Evolutionary conservation across 2,888 invertebrate species (phyloP), one percentile per base, ranked within the genome.

Genomic region (Tetropium fuscum): DNA sequence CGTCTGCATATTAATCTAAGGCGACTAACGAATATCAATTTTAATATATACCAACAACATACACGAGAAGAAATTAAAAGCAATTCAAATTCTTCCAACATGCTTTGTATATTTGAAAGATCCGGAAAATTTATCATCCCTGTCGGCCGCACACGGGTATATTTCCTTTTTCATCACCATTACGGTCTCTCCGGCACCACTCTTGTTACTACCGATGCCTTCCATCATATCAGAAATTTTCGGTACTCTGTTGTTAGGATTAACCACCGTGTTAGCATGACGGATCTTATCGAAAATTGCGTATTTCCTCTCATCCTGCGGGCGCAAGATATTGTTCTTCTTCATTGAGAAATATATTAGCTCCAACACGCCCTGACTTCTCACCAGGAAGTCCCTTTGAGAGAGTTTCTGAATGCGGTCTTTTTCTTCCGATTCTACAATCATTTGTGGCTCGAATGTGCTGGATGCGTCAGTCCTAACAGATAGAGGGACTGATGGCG

Each of bases 341-440:
- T 88, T 88, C 87, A 90, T 86, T 0, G 87, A 87, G 71, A 86
- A 82, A 75, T 89, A 90, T 59, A 89, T 87, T 78, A 87, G 86
- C 73, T 90, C 88, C 45, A 90, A 77, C 77, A 92, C 85, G 32
- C 91, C 90, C 67, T 88, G 87, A 77, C 89, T 90, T 49, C 88
- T 83, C 13, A 92, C 85, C 44, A 92, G 81, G 77, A 87, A 88
- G 72, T 90, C 90, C 38, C 91, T 81, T 75, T 91, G 89, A 5
- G 88, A 87, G 62, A 91, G 77, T 59, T 84, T 80, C 66, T 86
- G 87, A 41, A 88, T 77, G 2, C 92, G 85, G 72, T 92, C 87
- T 11, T 89, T 86, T 76, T 93, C 93, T 73, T 93, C 93, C 7
- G 87, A 81, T 76, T 88, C 86, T 59, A 88, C 82, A 70, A 91